phyloP scores from a whole-genome alignment of 2,888 invertebrate species.

The Acheta domesticus region DNA sequence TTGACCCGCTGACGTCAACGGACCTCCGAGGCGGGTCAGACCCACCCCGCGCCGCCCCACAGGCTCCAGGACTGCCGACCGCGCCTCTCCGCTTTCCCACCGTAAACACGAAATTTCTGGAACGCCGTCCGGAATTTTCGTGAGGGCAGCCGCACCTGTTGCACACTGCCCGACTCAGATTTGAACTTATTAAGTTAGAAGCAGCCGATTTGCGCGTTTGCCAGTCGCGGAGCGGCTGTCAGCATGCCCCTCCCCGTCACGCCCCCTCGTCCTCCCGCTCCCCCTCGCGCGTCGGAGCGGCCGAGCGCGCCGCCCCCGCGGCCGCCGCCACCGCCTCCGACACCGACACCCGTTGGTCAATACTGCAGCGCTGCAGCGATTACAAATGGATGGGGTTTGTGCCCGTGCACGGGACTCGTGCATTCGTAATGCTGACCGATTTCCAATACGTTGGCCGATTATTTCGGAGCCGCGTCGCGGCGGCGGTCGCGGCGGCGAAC shows the following conservation, averaged over 20 bases:
- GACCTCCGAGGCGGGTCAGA: neutral
- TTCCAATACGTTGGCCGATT: neutral
- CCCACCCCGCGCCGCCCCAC: constrained; percentile 5
- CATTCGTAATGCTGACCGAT: neutral
- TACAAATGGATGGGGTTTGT: neutral
- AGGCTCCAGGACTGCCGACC: neutral
- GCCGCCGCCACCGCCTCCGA: neutral
- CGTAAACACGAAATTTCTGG: neutral
- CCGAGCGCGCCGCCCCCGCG: neutral
- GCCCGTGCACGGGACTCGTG: neutral
- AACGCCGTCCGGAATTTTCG: neutral
- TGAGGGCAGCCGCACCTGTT: neutral
- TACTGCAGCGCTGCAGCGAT: constrained; percentile 11
- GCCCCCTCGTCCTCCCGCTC: no score
- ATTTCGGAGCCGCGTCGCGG: neutral
- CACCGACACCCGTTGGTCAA: neutral
- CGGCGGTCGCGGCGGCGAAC: neutral
- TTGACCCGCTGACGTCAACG: neutral
- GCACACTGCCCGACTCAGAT: neutral
- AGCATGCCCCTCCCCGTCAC: neutral
- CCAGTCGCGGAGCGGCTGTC: neutral
- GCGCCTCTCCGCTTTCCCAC: neutral
- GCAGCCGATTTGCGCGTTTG: neutral
- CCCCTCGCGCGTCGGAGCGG: no score
- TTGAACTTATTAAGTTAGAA: constrained; percentile 4